A percentile compares a stretch with the other conserved stretches of the same genome.
phyloP scores from a whole-genome alignment of 2,888 invertebrate genomes.

The Coremacera marginata region DNA sequence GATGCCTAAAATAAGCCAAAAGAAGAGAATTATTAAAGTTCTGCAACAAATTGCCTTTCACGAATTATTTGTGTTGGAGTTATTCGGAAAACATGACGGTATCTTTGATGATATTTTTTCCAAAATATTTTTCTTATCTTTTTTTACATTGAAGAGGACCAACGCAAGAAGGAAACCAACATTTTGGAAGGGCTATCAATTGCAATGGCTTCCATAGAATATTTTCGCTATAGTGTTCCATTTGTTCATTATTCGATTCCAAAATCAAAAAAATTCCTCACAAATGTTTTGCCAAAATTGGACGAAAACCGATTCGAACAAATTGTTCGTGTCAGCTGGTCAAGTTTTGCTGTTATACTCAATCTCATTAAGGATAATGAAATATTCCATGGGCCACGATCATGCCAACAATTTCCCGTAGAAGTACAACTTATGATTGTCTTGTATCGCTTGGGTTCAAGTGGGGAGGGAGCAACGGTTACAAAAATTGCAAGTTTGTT shows the following conservation, averaged over 20 bases:
- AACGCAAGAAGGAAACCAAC: too few relatives aligned
- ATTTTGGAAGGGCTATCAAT: too few relatives aligned
- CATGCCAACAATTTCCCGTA: constrained; percentile 19
- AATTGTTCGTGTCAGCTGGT: too few relatives aligned
- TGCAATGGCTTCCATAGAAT: too few relatives aligned
- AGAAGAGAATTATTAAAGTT: too few relatives aligned
- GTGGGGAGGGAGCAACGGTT: constrained; percentile 32
- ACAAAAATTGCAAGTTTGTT: constrained; percentile 41
- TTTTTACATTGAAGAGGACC: too few relatives aligned
- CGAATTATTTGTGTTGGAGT: too few relatives aligned
- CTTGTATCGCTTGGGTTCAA: constrained; percentile 35
- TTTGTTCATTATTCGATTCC: constrained; percentile 30
- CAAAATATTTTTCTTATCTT: too few relatives aligned
- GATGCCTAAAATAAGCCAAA: too few relatives aligned
- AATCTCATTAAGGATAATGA: constrained; percentile 17
- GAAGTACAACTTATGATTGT: constrained; percentile 40
- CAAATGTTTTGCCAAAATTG: constrained; percentile 13
- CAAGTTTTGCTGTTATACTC: not conserved
- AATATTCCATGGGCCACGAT: constrained; percentile 14
- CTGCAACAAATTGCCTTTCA: too few relatives aligned
- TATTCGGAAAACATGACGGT: too few relatives aligned
- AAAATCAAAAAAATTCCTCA: constrained; percentile 20
- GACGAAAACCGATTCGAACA: constrained; percentile 27
- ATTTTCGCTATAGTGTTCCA: constrained; percentile 12
- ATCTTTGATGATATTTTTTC: too few relatives aligned